phyloP scores from a whole-genome alignment of 2,113 vertebrate genomes.

The Fulmarus glacialis region DNA sequence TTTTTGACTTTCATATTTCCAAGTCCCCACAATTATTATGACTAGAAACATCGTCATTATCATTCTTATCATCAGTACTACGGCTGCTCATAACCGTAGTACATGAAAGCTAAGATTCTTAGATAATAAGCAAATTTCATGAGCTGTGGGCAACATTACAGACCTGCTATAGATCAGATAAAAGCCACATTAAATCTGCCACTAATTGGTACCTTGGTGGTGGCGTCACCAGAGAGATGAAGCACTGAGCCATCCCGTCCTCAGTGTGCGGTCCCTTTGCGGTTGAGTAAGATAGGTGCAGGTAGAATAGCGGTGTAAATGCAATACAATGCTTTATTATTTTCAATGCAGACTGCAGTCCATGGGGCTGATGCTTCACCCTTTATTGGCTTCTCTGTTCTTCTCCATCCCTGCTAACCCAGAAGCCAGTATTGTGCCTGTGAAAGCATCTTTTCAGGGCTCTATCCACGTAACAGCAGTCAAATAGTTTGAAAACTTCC shows the following conservation, averaged over 20 bases:
- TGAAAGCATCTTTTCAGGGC: background rate
- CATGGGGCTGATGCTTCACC: background rate
- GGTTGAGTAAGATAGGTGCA: background rate
- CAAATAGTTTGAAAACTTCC: background rate
- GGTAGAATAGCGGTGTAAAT: background rate
- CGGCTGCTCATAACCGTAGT: background rate
- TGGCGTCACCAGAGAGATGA: background rate
- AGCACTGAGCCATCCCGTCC: background rate
- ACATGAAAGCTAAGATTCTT: constrained; percentile 2
- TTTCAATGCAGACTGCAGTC: background rate
- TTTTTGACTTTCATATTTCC: background rate
- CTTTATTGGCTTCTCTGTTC: background rate
- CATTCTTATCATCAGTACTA: background rate
- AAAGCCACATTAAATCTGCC: constrained; percentile 6
- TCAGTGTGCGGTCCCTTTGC: background rate
- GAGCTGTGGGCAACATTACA: background rate
- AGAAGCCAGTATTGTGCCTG: background rate
- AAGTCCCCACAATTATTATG: background rate
- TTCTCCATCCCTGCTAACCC: background rate
- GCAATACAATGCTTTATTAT: background rate
- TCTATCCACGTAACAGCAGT: background rate
- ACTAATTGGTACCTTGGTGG: background rate
- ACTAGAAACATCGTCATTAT: background rate
- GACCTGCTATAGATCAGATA: background rate
- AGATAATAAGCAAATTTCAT: background rate